Conservation (phyloP, 2,888 invertebrate species). For the Agelastica alni region DNA sequence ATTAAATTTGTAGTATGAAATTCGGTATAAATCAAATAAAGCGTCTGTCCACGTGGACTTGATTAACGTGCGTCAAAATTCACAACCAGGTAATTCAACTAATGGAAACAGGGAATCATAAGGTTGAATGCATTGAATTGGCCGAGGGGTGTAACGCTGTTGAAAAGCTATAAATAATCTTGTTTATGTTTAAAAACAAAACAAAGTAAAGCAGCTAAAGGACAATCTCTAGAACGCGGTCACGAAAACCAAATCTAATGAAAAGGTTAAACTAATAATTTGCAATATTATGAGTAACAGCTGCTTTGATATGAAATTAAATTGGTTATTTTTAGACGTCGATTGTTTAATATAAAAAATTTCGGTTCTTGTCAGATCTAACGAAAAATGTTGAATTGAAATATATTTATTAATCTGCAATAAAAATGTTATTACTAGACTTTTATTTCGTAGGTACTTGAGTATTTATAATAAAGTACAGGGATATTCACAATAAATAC, state of each 20-base stretch:
- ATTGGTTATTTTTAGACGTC: constrained; percentile 11
- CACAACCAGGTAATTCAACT: no score
- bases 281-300: constrained; percentile 1
- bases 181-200: no score
- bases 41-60: no score
- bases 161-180: no score
- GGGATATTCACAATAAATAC: no score
- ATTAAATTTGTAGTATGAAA: no score
- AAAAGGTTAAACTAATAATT: constrained; percentile 3
- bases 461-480: no score
- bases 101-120: background rate
- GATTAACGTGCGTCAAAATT: no score
- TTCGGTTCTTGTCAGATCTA: background rate
- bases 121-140: no score
- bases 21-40: no score
- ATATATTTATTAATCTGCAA: background rate
- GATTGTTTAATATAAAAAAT: constrained; percentile 17
- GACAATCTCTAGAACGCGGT: background rate
- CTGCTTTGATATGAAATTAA: background rate
- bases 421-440: background rate
- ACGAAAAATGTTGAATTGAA: background rate
- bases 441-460: no score
- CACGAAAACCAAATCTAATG: background rate
- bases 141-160: no score
- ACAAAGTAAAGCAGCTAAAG: background rate